Evolutionary conservation across 2,888 invertebrate species (phyloP), one percentile per base, ranked within the genome.

Genomic region (Adela reaumurella): DNA sequence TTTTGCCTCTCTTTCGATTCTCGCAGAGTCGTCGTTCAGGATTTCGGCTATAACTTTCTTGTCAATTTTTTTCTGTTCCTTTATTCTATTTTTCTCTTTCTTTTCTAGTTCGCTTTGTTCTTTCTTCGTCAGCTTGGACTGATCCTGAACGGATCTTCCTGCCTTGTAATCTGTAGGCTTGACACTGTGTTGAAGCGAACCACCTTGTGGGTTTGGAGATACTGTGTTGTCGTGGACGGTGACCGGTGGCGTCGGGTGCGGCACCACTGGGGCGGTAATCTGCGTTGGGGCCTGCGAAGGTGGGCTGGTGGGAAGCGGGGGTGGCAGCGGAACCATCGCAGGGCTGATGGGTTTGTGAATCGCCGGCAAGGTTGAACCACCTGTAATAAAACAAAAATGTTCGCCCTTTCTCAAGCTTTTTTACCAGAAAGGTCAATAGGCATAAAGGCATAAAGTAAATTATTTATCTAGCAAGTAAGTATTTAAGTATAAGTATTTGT

Each of bases 31-130:
- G 4, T 35, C 35, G 3, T 35, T 35, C 35, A 35, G 14, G 6
- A 45, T 49, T 49, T 51, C 42, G 8, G 47, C 45, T n/a, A 10
- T 47, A 8, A 43, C 16, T 47, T 6, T 10, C 5, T 45, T 28
- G 19, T 45, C 43, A 28, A 44, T 45, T 19, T 56, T 59, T 49
- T 62, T 64, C 49, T 65, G 43, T 64, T 47, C 64, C 63, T 52
- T 65, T 65, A 0, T 54, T 54, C 46, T 61, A 19, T 46, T 59
- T 56, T 52, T 46, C 41, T 50, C 35, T 18, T 65, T 62, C 54
- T 71, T 74, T 14, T 74, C 68, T n/a, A 62, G 10, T 50, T 62
- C 65, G 47, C 63, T 65, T 49, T 67, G 63, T 50, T 68, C 67
- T 48, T 64, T 51, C 19, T 20, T 49, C 16, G 41, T 6, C 3